phyloP scores from a whole-genome alignment of 2,113 vertebrate genomes.

The Pollachius pollachius region DNA sequence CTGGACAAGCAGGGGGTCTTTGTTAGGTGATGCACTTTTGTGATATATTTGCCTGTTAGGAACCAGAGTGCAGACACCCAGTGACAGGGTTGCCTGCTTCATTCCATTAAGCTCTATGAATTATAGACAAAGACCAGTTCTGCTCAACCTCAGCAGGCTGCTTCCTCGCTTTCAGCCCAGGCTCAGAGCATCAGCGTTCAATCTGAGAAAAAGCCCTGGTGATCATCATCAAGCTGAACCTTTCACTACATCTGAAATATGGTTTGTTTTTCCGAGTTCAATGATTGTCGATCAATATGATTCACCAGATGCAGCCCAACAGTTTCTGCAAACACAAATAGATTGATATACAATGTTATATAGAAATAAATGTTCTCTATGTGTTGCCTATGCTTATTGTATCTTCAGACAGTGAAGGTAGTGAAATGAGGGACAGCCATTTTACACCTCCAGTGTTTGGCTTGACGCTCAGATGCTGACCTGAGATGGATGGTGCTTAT shows the following conservation, averaged over 20 bases:
- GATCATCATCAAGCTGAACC: slow-evolving; percentile 26
- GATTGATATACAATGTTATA: not conserved
- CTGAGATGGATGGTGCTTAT: slow-evolving; percentile 61
- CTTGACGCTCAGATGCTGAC: slow-evolving; percentile 41
- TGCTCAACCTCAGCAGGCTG: slow-evolving; percentile 41
- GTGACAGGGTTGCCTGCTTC: slow-evolving; percentile 49
- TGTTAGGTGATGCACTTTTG: slow-evolving; percentile 38
- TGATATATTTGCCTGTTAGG: slow-evolving; percentile 33
- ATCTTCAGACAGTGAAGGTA: slow-evolving; percentile 19
- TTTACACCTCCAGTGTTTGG: slow-evolving; percentile 64
- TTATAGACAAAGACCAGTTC: slow-evolving; percentile 76
- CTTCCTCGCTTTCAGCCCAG: slow-evolving; percentile 38
- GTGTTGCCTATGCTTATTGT: slow-evolving; percentile 22
- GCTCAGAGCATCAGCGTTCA: slow-evolving; percentile 33
- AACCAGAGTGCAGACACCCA: slow-evolving; percentile 44
- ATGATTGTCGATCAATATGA: no score
- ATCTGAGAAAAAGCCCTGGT: slow-evolving; percentile 43
- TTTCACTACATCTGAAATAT: slow-evolving; percentile 24
- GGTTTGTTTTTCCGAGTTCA: not conserved
- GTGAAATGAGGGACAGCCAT: slow-evolving; percentile 63
- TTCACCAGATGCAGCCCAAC: no score
- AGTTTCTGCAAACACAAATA: not conserved
- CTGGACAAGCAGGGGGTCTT: slow-evolving; percentile 40
- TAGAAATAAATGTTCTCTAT: not conserved
- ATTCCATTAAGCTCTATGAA: slow-evolving; percentile 71